Base-by-base conservation (phyloP, 2,888 invertebrate species). In the Torymus auratus region DNA sequence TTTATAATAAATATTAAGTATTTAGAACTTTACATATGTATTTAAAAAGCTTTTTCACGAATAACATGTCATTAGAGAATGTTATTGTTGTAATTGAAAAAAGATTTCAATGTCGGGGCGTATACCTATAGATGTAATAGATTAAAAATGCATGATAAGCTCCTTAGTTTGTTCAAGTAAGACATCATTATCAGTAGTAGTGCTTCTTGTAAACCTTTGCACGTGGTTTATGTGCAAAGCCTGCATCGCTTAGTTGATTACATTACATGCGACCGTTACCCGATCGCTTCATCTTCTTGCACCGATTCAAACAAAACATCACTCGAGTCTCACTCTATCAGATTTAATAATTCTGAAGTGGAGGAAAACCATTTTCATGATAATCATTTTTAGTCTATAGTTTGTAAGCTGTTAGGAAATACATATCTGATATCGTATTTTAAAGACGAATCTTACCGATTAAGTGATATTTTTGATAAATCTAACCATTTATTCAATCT, bases 211-310 rank as follows among this genome's bases (percentile, higher is more conserved):
- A 50, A 62, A 50, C 50, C 13, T 69, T 68, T 23, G 79, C 73
- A 73, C 52, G 62, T 56, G 58, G 56, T 62, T 79, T 69, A 74
- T 60, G 73, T 10, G 69, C 53, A 55, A 67, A 50, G 41, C 17
- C 28, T 71, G 58, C 12, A 28, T 71, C 55, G 53, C 64, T 78
- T 78, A 64, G 15, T 41, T 64, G 1, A 70, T 84, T 61, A 62
- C 56, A 5, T 13, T 41, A 41, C 41, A 41, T 78, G 84, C 84
- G 84, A 87, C 84, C 85, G 84, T 85, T 86, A 41, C 83, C 84
- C 83, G 80, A 86, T 79, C 82, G 83, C 82, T 74, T 69, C n/a
- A 79, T 74, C 28, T 56, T 15, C 64, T 69, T 64, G 68, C 64
- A 75, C 80, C 56, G n/a, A 41, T 41, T 41, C 41, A 41, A 41